Percentiles rank a stretch among this genome's conserved stretches.
Evolutionary conservation across 2,888 invertebrate species (phyloP).

Genomic region (Cephus nigrinus): DNA sequence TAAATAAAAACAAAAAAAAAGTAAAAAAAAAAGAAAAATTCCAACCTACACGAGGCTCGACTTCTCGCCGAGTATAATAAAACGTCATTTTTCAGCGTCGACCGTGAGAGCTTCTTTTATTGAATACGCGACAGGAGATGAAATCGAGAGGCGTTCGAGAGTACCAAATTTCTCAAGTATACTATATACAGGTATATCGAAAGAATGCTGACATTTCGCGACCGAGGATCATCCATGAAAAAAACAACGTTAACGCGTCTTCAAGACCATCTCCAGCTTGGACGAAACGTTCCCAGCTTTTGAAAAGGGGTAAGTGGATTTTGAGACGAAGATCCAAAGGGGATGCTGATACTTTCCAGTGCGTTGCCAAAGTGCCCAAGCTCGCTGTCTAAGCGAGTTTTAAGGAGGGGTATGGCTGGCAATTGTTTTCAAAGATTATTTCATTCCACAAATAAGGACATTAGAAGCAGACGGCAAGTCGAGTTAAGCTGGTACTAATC

Average conservation of each 20-base stretch:
- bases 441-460: conserved; percentile 6
- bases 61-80: not conserved
- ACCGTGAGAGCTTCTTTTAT: not conserved
- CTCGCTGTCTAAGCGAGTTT: conserved; percentile 23
- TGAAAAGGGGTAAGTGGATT: conserved; percentile 20
- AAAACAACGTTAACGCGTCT: conserved; percentile 12
- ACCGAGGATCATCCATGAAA: not conserved
- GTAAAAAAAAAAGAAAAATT: too few relatives aligned
- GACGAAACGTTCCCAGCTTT: not conserved
- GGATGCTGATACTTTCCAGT: not conserved
- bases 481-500: conserved; percentile 40
- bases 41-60: too few relatives aligned
- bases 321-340: conserved; percentile 20
- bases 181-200: too few relatives aligned
- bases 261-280: conserved; percentile 18
- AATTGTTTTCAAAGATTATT: conserved; percentile 4
- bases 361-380: not conserved
- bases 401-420: conserved; percentile 9
- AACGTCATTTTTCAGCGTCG: not conserved
- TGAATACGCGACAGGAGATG: not conserved
- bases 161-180: too few relatives aligned
- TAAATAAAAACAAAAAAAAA: not conserved
- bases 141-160: too few relatives aligned
- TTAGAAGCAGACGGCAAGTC: conserved; percentile 24
- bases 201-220: not conserved